Conservation (phyloP, 2,888 invertebrate species). For the Clusia tigrina region DNA sequence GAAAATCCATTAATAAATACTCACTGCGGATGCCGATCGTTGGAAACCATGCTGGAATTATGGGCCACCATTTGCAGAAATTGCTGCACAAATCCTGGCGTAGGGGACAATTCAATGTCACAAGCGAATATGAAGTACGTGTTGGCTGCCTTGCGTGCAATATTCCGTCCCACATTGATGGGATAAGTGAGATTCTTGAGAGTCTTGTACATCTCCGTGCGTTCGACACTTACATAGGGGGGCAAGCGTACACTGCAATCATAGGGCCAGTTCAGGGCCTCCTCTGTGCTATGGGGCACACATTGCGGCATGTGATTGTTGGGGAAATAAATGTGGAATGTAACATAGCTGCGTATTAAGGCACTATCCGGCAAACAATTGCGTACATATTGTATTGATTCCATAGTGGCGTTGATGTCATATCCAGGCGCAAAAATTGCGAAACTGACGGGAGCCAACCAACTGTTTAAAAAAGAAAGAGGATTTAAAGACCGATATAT, state of each 20-base stretch:
- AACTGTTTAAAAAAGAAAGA: slow-evolving; percentile 54
- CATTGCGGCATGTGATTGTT: slow-evolving; percentile 68
- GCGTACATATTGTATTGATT: slow-evolving; percentile 69
- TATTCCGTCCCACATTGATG: slow-evolving; percentile 86
- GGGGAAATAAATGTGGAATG: slow-evolving; percentile 73
- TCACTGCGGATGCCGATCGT: neutral
- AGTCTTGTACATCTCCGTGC: slow-evolving; percentile 69
- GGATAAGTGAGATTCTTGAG: slow-evolving; percentile 80
- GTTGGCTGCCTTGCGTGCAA: slow-evolving; percentile 79
- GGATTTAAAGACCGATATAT: neutral
- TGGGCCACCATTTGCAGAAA: slow-evolving; percentile 83
- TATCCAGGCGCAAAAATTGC: slow-evolving; percentile 72
- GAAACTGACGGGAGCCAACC: slow-evolving; percentile 73
- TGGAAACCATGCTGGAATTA: slow-evolving; percentile 67
- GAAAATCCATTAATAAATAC: neutral
- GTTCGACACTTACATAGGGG: slow-evolving; percentile 43
- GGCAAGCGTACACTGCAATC: slow-evolving; percentile 37
- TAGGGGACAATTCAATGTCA: slow-evolving; percentile 89
- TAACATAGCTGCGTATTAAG: slow-evolving; percentile 68
- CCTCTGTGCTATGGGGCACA: slow-evolving; percentile 45
- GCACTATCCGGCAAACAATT: slow-evolving; percentile 66
- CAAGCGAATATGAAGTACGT: slow-evolving; percentile 84
- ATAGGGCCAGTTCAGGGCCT: slow-evolving; percentile 43
- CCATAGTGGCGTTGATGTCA: slow-evolving; percentile 69
- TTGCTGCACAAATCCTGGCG: slow-evolving; percentile 76